Conservation (phyloP, 1,140 invertebrate species). For the Temnothorax longispinosus region DNA sequence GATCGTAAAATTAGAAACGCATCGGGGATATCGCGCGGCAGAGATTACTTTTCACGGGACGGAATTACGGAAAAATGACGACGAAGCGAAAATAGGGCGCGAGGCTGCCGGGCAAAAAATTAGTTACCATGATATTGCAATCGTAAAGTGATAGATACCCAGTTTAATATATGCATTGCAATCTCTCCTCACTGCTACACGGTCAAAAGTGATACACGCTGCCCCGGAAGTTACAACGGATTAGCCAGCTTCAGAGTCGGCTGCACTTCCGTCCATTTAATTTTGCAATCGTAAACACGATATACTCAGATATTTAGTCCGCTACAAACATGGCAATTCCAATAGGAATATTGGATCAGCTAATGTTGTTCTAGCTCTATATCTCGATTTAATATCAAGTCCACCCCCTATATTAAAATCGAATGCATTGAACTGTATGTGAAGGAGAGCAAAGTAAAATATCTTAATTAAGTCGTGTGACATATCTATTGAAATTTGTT, state of each 20-base stretch:
- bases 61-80: conserved; percentile 12
- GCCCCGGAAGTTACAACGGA: conserved; percentile 19
- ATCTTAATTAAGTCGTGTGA: neutral
- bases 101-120: neutral
- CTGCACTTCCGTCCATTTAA: conserved; percentile 21
- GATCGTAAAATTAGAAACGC: conserved; percentile 23
- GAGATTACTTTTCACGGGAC: neutral
- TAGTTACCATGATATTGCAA: conserved; percentile 22
- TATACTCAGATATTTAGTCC: conserved; percentile 22
- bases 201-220: conserved; percentile 29
- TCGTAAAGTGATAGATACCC: conserved; percentile 37
- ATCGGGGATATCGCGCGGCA: neutral
- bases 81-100: neutral
- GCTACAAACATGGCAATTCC: neutral
- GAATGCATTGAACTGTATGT: neutral
- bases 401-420: neutral
- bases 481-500: neutral
- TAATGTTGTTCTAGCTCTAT: neutral
- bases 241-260: conserved; percentile 12
- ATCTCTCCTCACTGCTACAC: neutral
- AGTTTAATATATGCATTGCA: conserved; percentile 38
- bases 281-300: conserved; percentile 33
- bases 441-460: neutral
- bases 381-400: neutral
- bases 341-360: conserved; percentile 18